These are phyloP conservation scores for Irena cyanogastra DNA, from an alignment of 2,113 vertebrate genomes.

Conservation along the genomic window DNA sequence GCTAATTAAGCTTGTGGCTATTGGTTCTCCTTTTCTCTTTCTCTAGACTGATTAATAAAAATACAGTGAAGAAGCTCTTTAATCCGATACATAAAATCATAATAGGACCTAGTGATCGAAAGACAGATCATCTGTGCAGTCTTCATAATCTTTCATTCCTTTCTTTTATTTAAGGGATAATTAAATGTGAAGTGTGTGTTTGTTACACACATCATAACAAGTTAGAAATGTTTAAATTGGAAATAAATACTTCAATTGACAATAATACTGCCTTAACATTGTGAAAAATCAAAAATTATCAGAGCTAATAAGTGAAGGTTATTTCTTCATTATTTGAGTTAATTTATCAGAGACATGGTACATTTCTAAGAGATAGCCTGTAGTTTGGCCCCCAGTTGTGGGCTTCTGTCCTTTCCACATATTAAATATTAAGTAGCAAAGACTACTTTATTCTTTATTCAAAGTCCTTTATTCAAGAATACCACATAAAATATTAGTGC, in stretches of 20 bases:
- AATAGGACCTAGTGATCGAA: neutral
- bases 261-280: neutral
- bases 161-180: conserved; percentile 43
- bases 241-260: neutral
- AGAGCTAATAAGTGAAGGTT: neutral
- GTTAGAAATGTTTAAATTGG: neutral
- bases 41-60: neutral
- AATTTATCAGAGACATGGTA: neutral
- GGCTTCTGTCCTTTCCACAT: neutral
- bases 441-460: no score
- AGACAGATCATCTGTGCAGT: neutral
- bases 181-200: conserved; percentile 47
- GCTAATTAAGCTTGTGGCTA: neutral
- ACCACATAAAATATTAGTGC: neutral
- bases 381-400: neutral
- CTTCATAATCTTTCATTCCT: neutral
- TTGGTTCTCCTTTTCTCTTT: neutral
- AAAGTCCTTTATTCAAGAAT: neutral
- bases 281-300: neutral
- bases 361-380: neutral
- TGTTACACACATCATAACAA: neutral
- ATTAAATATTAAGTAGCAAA: neutral
- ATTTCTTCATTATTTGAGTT: neutral
- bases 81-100: neutral
- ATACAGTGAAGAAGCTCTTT: neutral